These are phyloP conservation scores for Talpa occidentalis DNA, from an alignment of 2,113 vertebrate species.

Conservation along the genomic window DNA sequence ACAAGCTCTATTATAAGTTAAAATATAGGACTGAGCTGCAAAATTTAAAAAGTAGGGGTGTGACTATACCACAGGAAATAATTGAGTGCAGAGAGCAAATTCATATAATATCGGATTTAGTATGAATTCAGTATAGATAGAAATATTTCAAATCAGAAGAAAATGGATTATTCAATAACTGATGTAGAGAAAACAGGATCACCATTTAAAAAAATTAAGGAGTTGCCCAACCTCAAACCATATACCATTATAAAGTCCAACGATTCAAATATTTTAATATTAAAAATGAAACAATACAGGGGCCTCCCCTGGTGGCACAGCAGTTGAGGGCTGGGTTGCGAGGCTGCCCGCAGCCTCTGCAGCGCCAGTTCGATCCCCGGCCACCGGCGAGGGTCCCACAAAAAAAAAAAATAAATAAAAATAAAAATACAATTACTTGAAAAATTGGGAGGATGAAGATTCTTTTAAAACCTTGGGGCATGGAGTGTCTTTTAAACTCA, in stretches of 20 bases:
- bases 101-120: not conserved
- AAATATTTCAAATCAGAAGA: slow-evolving; percentile 18
- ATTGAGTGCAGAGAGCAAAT: not conserved
- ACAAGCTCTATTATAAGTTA: not conserved
- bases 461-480: not conserved
- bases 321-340: too few relatives aligned
- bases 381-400: too few relatives aligned
- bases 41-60: not conserved
- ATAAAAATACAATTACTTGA: not conserved
- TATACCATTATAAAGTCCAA: not conserved
- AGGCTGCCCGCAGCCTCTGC: too few relatives aligned
- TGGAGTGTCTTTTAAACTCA: not conserved
- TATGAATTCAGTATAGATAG: slow-evolving; percentile 5
- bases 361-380: too few relatives aligned
- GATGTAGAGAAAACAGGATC: not conserved
- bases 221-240: not conserved
- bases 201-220: not conserved
- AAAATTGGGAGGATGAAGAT: not conserved
- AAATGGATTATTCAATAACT: not conserved
- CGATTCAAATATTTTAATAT: slow-evolving; percentile 10
- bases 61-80: not conserved
- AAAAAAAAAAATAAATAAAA: too few relatives aligned
- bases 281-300: slow-evolving; percentile 25
- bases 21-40: not conserved
- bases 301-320: too few relatives aligned